These are phyloP conservation scores for Caenorhabditis macrosperma DNA, from an alignment of 2,888 invertebrate species.

Conservation along the genomic window DNA sequence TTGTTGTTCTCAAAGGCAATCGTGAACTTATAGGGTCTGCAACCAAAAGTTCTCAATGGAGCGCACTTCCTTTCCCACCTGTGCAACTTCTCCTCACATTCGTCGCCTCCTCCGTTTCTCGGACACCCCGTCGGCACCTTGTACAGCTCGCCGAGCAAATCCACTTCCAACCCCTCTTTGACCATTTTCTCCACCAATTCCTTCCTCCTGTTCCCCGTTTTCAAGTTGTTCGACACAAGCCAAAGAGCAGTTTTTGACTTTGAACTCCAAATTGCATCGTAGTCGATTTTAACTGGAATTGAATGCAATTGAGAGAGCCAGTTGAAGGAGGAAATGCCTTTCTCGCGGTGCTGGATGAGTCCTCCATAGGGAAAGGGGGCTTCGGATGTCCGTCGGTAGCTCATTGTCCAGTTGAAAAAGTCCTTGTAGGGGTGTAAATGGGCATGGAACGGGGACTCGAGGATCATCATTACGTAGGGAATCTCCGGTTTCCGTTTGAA, in stretches of 20 bases:
- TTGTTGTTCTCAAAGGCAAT: constrained; percentile 68
- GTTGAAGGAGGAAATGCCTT: background rate
- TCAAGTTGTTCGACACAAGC: constrained; percentile 3
- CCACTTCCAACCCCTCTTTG: constrained; percentile 8
- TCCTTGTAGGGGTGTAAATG: background rate
- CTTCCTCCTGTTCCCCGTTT: constrained; percentile 1
- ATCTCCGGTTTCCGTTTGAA: background rate
- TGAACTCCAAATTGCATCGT: background rate
- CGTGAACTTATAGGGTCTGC: constrained; percentile 64
- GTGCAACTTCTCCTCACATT: constrained; percentile 10
- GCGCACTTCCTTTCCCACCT: no score
- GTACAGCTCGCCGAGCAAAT: constrained; percentile 9
- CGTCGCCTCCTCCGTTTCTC: background rate
- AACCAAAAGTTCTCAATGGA: no score
- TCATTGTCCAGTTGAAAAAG: constrained; percentile 41
- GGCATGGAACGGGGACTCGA: background rate
- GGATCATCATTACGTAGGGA: background rate
- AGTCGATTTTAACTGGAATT: constrained; percentile 1
- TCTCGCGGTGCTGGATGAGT: background rate
- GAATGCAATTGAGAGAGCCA: no score
- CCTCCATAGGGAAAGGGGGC: background rate
- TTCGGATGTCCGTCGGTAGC: background rate
- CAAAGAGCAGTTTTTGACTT: constrained; percentile 5
- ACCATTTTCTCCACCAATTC: constrained; percentile 24
- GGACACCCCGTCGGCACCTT: constrained; percentile 6